Evolutionary conservation across 1,140 invertebrate species (phyloP).

Genomic region (Ceratoteleas bidentatus): DNA sequence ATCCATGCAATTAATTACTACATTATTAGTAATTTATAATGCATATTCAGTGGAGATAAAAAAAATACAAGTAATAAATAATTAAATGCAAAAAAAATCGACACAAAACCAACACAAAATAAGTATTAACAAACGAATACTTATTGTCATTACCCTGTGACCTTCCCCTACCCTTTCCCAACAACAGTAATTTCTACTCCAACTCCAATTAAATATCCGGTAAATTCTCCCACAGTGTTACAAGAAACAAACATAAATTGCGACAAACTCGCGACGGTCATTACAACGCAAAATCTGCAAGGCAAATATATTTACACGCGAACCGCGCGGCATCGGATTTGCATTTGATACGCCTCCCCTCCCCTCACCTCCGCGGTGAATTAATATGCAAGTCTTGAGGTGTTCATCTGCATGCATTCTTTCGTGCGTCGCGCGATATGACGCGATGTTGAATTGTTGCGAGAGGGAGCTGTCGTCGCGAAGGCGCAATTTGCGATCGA

Average conservation of each 20-base stretch:
- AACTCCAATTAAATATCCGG: background rate
- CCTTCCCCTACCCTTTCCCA: no score
- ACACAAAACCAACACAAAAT: no score
- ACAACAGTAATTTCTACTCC: no score
- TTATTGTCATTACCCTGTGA: no score
- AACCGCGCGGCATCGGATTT: background rate
- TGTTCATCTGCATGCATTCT: conserved; percentile 16
- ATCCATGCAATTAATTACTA: no score
- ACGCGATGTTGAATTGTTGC: background rate
- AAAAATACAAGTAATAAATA: no score
- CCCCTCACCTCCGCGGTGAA: no score
- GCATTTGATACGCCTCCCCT: no score
- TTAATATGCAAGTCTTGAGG: conserved; percentile 29
- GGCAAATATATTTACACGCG: background rate
- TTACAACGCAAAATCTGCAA: conserved; percentile 2
- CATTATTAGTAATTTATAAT: no score
- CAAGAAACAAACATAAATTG: background rate
- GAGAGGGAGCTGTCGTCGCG: background rate
- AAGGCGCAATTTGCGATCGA: background rate
- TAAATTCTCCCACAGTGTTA: background rate
- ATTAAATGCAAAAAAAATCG: no score
- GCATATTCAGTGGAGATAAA: no score
- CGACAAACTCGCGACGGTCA: background rate
- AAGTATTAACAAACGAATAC: no score
- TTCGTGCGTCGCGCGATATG: background rate